Percentiles rank a stretch among this genome's conserved stretches.
Evolutionary conservation across 2,888 invertebrate genomes (phyloP).

Genomic region (Tortricodes alternella): DNA sequence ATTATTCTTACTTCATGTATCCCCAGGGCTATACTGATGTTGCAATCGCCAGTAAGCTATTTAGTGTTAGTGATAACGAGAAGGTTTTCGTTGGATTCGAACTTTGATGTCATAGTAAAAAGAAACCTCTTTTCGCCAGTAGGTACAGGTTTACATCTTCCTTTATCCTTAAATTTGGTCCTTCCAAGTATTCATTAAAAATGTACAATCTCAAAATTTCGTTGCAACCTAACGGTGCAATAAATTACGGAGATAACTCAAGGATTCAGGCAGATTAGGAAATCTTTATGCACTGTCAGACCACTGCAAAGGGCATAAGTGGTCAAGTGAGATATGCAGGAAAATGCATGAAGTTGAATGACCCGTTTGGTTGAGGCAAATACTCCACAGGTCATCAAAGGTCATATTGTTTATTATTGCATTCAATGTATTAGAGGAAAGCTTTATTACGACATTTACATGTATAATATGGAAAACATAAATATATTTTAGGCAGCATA

Average conservation of each 20-base stretch:
- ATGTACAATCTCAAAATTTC: neutral
- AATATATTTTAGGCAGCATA: too few relatives aligned
- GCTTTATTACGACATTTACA: too few relatives aligned
- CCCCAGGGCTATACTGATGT: neutral
- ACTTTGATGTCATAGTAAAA: neutral
- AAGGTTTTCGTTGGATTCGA: too few relatives aligned
- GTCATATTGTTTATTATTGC: conserved; percentile 11
- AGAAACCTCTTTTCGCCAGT: neutral
- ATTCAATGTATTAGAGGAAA: neutral
- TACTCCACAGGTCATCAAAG: conserved; percentile 13
- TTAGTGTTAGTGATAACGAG: too few relatives aligned
- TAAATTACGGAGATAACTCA: neutral
- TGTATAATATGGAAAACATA: too few relatives aligned
- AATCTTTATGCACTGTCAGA: neutral
- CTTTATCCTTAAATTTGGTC: neutral
- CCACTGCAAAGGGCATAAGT: conserved; percentile 14
- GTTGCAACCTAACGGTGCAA: neutral
- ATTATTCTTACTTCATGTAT: neutral
- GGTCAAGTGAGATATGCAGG: conserved; percentile 21
- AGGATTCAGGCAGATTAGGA: neutral
- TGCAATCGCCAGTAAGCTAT: neutral
- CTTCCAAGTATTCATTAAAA: neutral
- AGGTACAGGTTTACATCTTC: neutral
- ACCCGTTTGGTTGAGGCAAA: conserved; percentile 17
- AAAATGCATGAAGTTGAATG: conserved; percentile 20